Conservation (phyloP, 2,888 invertebrate genomes). For the Polyommatus iphigenia region DNA sequence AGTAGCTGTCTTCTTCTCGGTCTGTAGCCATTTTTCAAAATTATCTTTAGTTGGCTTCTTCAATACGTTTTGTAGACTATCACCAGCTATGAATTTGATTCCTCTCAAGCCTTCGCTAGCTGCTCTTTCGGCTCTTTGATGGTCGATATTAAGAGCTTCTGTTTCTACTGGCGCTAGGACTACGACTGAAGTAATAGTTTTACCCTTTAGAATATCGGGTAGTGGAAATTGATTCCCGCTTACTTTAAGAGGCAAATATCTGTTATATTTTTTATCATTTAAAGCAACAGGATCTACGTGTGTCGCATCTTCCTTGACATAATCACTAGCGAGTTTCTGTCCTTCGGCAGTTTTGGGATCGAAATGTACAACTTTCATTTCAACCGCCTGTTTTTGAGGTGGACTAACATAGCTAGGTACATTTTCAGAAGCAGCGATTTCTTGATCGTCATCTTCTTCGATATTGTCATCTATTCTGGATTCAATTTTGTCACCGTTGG, state of each 20-base stretch:
- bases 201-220: constrained; percentile 87
- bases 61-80: constrained; percentile 86
- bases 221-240: constrained; percentile 92
- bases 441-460: constrained; percentile 74
- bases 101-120: constrained; percentile 82
- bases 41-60: constrained; percentile 88
- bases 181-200: constrained; percentile 91
- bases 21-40: constrained; percentile 89
- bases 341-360: constrained; percentile 88
- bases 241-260: constrained; percentile 91
- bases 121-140: constrained; percentile 78
- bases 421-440: constrained; percentile 80
- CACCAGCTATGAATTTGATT: constrained; percentile 87
- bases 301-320: constrained; percentile 86
- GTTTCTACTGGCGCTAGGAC: constrained; percentile 91
- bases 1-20: constrained; percentile 86
- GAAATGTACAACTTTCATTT: constrained; percentile 92
- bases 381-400: constrained; percentile 81
- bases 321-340: constrained; percentile 84
- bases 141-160: constrained; percentile 74
- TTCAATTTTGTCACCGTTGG: constrained; percentile 81
- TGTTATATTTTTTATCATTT: constrained; percentile 87
- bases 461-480: constrained; percentile 68
- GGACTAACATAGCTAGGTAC: constrained; percentile 61
- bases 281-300: constrained; percentile 87